Conservation (phyloP, 2,797 vertebrate species). For the Gymnoscopelus braueri region DNA sequence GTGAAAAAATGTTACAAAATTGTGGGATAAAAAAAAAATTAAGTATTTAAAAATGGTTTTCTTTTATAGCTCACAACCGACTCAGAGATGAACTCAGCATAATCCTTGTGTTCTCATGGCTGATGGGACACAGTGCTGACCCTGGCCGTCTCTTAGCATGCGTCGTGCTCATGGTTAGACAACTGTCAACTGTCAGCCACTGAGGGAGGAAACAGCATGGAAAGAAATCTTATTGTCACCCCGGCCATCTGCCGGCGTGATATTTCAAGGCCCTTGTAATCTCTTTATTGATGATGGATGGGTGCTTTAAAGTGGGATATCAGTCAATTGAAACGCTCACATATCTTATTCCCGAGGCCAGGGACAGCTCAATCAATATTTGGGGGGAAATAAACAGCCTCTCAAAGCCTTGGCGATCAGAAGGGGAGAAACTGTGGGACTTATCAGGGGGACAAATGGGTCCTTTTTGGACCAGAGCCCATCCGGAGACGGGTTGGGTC, state of each 20-base stretch:
- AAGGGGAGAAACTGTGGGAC: not conserved
- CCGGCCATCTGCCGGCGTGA: not conserved
- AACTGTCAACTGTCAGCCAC: not conserved
- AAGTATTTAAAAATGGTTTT: too few relatives aligned
- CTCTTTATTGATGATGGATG: not conserved
- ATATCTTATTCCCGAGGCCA: not conserved
- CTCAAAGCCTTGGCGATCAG: not conserved
- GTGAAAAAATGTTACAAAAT: too few relatives aligned
- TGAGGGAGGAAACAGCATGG: not conserved
- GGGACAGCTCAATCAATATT: not conserved
- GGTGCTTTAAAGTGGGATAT: not conserved
- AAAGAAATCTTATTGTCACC: not conserved
- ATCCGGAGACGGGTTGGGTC: too few relatives aligned
- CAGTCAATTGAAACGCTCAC: slow-evolving; percentile 1
- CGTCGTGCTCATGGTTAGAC: not conserved
- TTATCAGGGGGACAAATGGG: not conserved
- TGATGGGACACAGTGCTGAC: slow-evolving; percentile 1
- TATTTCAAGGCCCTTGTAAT: slow-evolving; percentile 1
- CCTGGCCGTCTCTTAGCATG: not conserved
- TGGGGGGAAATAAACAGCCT: slow-evolving; percentile 1
- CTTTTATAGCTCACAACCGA: too few relatives aligned
- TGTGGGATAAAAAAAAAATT: too few relatives aligned
- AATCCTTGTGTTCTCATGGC: not conserved
- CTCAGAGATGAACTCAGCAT: too few relatives aligned
- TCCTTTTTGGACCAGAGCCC: too few relatives aligned